Base-by-base conservation (phyloP, 2,113 vertebrate species). In the Tetrax tetrax region DNA sequence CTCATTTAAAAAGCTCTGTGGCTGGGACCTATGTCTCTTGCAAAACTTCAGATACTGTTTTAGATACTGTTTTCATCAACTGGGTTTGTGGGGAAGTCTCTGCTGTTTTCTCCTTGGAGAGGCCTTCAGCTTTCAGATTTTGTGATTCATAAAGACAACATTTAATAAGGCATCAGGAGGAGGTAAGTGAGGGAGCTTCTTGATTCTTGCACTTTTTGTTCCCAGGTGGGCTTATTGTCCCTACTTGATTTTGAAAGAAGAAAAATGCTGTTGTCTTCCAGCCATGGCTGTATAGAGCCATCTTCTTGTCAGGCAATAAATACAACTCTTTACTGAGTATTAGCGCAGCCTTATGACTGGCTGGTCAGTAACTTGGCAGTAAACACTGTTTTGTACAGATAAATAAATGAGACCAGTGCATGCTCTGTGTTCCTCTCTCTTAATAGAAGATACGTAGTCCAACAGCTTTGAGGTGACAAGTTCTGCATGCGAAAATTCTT, bases 221-320 rank as follows among this genome's bases (percentile, higher is more conserved):
- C 77, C n/a, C 29, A 71, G 51, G 23, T 91, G 38, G 68, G 19
- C 20, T 78, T 54, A 12, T 63, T 60, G 64, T 89, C 69, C 29
- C 61, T 60, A 25, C 38, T 82, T 85, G 79, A 91, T 85, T 87
- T 64, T 51, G 48, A 83, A 63, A 51, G 56, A 47, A 37, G 11
- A 17, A 75, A 43, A 81, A 56, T 27, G 51, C 27, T 48, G 3
- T 23, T 90, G 48, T 83, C 45, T 54, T 80, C 59, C 2, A 20
- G 75, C 63, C 22, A 8, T 41, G 54, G 43, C 82, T 92, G 21
- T 54, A 31, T 41, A 86, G 85, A 76, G 88, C 70, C 85, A 86
- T 86, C 90, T 94, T 93, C 85, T 93, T 84, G 85, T 76, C 71
- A 93, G 88, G 92, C 54, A 94, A 87, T 80, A 93, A 85, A 79